Base-by-base conservation (phyloP, 2,113 vertebrate genomes). In the Sinocyclocheilus maitianheensis region DNA sequence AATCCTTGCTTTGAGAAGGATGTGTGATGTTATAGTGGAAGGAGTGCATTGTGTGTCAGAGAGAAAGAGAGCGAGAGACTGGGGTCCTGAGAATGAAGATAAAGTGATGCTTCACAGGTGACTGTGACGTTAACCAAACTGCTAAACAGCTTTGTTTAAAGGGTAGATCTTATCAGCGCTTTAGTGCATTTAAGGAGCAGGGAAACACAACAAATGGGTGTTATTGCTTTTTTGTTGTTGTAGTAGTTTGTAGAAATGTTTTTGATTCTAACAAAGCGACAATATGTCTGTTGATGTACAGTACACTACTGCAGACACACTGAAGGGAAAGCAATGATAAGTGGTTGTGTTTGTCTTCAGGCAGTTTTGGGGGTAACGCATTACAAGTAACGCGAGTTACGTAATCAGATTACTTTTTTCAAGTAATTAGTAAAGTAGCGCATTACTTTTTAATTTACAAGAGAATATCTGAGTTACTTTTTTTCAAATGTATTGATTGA, bases 71-170 rank as follows among this genome's bases (percentile, higher is more conserved):
- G 14, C 1, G 60, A 55, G 14, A 55, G 10, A 76, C 43, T 0
- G 12, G 20, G 37, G 79, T 48, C 79, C 22, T 67, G 40, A 11
- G 40, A 81, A 48, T 67, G n/a, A 65, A 81, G 40, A 65, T 43
- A 34, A 77, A 48, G 79, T 81, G 22, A 81, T 48, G 22, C 14
- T 55, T 22, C 20, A 48, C n/a, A 48, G 79, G 60, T 81, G 60
- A 65, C 7, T 81, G 13, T 65, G 79, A 65, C 16, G 14, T 65
- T 81, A 53, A 65, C 13, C 60, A 81, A 67, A n/a, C 60, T 24
- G 20, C 58, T 80, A 43, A 80, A 80, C 58, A 65, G 22, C 20
- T 37, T 40, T 80, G 55, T 5, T 63, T 81, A 81, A 81, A 24
- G 34, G 78, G 20, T 11, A 62, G 58, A 24, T 80, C 34, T 8